Conservation (phyloP, 1,140 invertebrate species). For the Cepaea nemoralis region DNA sequence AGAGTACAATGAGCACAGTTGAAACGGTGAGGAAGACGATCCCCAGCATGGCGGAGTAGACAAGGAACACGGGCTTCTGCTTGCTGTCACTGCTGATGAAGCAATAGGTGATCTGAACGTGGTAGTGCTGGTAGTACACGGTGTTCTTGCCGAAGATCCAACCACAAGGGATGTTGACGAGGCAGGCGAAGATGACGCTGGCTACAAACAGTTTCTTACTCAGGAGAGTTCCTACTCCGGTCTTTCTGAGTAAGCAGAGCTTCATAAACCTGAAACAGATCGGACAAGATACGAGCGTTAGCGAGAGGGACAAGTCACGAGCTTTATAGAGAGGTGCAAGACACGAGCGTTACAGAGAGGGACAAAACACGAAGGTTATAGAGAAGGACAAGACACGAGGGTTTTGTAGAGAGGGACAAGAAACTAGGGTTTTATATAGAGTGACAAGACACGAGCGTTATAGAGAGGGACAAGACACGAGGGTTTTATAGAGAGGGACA, state of each 20-base stretch:
- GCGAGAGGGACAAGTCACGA: too few species aligned
- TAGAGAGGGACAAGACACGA: too few species aligned
- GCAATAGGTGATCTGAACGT: constrained; percentile 23
- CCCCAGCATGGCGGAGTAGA: constrained; percentile 18
- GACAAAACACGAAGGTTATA: too few species aligned
- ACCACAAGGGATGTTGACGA: constrained; percentile 25
- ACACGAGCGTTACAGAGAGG: too few species aligned
- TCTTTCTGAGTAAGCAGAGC: constrained; percentile 25
- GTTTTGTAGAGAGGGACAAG: too few species aligned
- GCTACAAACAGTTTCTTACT: constrained; percentile 36
- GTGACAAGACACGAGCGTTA: too few species aligned
- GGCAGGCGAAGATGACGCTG: background rate
- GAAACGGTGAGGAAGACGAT: constrained; percentile 32
- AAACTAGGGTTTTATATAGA: too few species aligned
- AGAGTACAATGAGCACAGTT: constrained; percentile 30
- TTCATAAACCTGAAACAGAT: constrained; percentile 26
- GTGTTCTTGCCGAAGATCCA: constrained; percentile 40
- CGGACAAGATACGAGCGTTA: too few species aligned
- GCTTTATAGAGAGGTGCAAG: too few species aligned
- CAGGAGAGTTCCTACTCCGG: background rate
- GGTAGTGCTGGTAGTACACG: background rate
- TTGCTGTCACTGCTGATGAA: constrained; percentile 35
- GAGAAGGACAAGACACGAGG: too few species aligned
- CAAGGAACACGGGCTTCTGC: constrained; percentile 3
- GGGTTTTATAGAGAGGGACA: too few species aligned